Conservation (phyloP, 2,888 invertebrate species). For the Acrobasis consociella region DNA sequence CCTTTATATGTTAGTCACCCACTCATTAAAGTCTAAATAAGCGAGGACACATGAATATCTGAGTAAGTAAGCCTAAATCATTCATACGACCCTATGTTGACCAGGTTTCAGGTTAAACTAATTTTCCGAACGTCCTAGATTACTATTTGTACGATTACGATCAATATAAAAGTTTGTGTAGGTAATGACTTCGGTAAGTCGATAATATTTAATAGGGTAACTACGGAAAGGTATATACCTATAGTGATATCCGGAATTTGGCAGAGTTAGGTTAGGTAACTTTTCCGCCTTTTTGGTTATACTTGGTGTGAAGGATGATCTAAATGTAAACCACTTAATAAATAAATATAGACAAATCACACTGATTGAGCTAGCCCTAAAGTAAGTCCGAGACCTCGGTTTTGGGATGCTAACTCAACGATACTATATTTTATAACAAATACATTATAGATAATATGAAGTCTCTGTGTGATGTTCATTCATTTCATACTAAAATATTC, state of each 20-base stretch:
- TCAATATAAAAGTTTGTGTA: slow-evolving; percentile 2
- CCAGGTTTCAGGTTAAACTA: neutral
- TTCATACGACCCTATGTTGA: neutral
- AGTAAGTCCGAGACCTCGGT: no score
- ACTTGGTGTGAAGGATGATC: no score
- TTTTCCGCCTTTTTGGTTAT: no score
- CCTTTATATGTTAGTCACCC: neutral
- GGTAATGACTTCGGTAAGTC: neutral
- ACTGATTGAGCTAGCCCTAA: no score
- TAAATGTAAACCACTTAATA: no score
- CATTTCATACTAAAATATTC: no score
- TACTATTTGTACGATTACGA: neutral
- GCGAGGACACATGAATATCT: neutral
- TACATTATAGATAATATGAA: no score
- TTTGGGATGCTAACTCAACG: no score
- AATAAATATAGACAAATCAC: no score
- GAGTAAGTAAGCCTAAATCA: neutral
- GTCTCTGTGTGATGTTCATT: no score
- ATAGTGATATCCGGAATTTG: neutral
- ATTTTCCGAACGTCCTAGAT: slow-evolving; percentile 1
- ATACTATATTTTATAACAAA: no score
- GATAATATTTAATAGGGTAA: neutral
- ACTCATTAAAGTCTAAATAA: neutral
- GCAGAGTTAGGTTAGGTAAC: neutral
- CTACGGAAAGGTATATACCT: neutral